phyloP scores from a whole-genome alignment of 2,113 vertebrate species.

The Myrmecobius fasciatus region DNA sequence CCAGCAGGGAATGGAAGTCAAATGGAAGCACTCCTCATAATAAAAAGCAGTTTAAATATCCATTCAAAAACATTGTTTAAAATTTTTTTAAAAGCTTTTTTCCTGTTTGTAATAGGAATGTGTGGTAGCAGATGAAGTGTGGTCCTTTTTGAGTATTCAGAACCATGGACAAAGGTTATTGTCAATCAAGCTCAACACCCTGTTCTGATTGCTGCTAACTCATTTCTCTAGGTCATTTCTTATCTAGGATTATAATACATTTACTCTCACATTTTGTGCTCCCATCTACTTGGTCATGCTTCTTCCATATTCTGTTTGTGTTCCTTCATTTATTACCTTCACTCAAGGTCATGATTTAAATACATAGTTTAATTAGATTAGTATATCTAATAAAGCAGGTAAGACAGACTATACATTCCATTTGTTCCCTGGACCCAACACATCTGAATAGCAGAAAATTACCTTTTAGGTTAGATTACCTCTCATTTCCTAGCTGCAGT shows the following conservation, averaged over 20 bases:
- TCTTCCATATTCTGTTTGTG: background rate
- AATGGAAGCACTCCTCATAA: background rate
- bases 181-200: background rate
- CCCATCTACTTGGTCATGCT: background rate
- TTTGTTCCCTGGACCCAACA: background rate
- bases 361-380: background rate
- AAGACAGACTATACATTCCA: background rate
- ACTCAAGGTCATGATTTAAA: background rate
- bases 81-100: background rate
- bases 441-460: background rate
- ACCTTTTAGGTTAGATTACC: background rate
- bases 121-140: background rate
- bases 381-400: background rate
- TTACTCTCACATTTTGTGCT: background rate
- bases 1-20: slow-evolving; percentile 3
- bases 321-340: background rate
- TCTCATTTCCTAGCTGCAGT: background rate
- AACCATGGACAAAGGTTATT: background rate
- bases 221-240: background rate
- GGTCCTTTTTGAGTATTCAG: background rate
- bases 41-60: slow-evolving; percentile 23
- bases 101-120: background rate
- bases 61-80: slow-evolving; percentile 9
- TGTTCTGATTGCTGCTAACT: background rate
- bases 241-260: background rate